Percentiles rank a stretch among this genome's conserved stretches.
Evolutionary conservation across 2,113 vertebrate genomes (phyloP).

Genomic region (Equus quagga): DNA sequence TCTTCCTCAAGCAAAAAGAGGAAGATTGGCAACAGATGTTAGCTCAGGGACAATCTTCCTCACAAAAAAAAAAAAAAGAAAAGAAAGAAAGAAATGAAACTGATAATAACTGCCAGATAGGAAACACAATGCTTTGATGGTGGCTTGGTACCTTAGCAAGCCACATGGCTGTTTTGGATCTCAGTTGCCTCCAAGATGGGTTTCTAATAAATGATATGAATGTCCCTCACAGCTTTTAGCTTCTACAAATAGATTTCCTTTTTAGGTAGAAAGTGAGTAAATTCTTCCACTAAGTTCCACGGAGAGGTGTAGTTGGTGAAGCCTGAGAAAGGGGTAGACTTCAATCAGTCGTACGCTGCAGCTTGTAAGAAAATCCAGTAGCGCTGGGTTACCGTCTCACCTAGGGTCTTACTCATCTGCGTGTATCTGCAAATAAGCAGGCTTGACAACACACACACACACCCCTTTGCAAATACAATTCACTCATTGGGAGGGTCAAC

Average conservation of each 20-base stretch:
- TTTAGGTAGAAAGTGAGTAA: background rate
- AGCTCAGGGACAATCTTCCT: too few species aligned
- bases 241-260: slow-evolving; percentile 5
- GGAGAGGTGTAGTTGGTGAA: background rate
- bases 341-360: background rate
- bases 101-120: background rate
- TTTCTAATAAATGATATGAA: background rate
- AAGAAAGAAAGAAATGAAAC: too few species aligned
- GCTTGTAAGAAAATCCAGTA: fast-evolving
- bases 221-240: background rate
- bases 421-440: background rate
- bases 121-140: background rate
- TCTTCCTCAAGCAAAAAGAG: too few species aligned
- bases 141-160: fast-evolving
- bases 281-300: background rate
- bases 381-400: background rate
- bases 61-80: too few species aligned
- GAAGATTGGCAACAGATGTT: too few species aligned
- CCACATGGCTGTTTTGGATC: background rate
- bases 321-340: background rate
- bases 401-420: background rate
- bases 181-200: background rate
- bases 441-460: too few species aligned
- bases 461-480: background rate
- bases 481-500: background rate